Conservation (phyloP, 2,888 invertebrate species). For the Chorisops tibialis region DNA sequence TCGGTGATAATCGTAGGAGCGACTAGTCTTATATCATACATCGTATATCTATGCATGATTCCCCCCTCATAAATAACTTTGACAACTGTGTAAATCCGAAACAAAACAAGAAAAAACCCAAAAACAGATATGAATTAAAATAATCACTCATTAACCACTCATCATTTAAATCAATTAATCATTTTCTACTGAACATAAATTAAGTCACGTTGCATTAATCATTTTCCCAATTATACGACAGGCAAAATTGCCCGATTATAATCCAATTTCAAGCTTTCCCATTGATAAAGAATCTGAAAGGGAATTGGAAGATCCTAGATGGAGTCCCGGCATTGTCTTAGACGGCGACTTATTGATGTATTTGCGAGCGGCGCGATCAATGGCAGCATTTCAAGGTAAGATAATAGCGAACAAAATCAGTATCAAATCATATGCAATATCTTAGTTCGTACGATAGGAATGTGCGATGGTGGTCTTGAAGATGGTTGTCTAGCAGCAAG, state of each 20-base stretch:
- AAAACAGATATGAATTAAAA: neutral
- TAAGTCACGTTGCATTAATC: neutral
- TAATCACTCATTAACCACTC: constrained; percentile 29
- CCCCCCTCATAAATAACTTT: neutral
- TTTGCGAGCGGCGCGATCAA: constrained; percentile 92
- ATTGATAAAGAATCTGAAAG: constrained; percentile 54
- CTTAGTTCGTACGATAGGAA: constrained; percentile 56
- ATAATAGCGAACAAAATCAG: neutral
- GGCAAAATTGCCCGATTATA: constrained; percentile 55
- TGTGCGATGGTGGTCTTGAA: constrained; percentile 98
- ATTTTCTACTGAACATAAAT: neutral
- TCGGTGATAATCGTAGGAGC: no score
- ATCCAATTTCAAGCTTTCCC: constrained; percentile 54
- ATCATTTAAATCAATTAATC: constrained; percentile 11
- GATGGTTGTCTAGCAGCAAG: constrained; percentile 96
- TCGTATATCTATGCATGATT: constrained; percentile 30
- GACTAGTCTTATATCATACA: neutral
- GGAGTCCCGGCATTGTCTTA: constrained; percentile 89
- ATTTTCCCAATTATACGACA: constrained; percentile 33
- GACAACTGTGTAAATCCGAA: no score
- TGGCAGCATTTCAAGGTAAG: constrained; percentile 88
- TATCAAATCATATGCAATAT: neutral
- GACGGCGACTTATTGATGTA: constrained; percentile 97
- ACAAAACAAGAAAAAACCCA: no score
- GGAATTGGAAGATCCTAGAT: constrained; percentile 79